A percentile compares a stretch with the other conserved stretches of the same genome.
phyloP scores from a whole-genome alignment of 2,888 invertebrate genomes.

The Drosophila flavopinicola region DNA sequence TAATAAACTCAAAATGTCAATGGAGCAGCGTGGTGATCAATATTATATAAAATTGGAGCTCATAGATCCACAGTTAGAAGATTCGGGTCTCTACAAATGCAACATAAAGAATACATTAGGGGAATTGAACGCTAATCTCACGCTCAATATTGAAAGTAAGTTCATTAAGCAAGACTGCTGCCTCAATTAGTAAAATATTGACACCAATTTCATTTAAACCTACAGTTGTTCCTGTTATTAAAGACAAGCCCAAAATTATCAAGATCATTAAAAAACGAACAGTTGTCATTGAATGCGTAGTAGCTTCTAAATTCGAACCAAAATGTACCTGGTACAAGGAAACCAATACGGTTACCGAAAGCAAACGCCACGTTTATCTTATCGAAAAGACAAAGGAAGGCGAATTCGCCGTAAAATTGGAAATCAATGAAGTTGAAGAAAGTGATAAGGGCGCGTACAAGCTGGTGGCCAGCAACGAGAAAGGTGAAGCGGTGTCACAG shows the following conservation, averaged over 20 bases:
- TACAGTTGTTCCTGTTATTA: slow-evolving; percentile 96
- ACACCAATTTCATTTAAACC: neutral
- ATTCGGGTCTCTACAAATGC: slow-evolving; percentile 99
- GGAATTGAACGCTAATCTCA: slow-evolving; percentile 98
- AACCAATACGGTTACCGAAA: slow-evolving; percentile 90
- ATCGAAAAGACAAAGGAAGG: slow-evolving; percentile 87
- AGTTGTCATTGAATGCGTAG: slow-evolving; percentile 96
- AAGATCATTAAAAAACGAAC: slow-evolving; percentile 96
- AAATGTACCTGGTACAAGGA: slow-evolving; percentile 98
- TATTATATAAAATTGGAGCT: slow-evolving; percentile 95
- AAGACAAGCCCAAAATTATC: slow-evolving; percentile 95
- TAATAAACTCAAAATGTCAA: slow-evolving; percentile 91
- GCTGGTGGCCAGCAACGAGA: slow-evolving; percentile 95
- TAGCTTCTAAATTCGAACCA: slow-evolving; percentile 96
- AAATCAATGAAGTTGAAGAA: slow-evolving; percentile 92
- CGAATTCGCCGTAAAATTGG: slow-evolving; percentile 95
- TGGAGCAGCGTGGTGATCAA: slow-evolving; percentile 91
- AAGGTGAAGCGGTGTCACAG: slow-evolving; percentile 96
- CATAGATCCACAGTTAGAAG: slow-evolving; percentile 95
- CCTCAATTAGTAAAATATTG: too few species aligned
- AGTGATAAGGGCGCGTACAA: slow-evolving; percentile 95
- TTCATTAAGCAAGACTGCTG: too few species aligned
- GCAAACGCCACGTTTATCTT: slow-evolving; percentile 79
- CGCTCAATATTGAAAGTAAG: slow-evolving; percentile 98
- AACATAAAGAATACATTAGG: slow-evolving; percentile 98